phyloP scores from a whole-genome alignment of 2,797 vertebrate species.

The Podarcis siculus region DNA sequence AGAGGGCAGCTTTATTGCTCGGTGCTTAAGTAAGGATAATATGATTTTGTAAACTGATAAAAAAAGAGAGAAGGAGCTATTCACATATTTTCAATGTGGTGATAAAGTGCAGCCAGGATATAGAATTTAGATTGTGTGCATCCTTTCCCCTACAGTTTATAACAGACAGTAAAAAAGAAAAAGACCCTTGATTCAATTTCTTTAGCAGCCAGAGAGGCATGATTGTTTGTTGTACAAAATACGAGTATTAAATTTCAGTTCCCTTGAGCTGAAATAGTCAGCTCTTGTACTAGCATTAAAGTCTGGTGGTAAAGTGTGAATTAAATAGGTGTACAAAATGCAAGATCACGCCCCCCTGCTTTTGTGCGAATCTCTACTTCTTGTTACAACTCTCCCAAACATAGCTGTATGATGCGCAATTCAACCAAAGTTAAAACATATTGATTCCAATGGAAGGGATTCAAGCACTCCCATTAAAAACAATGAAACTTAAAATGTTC shows the following conservation, averaged over 20 bases:
- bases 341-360: background rate
- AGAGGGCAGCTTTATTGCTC: slow-evolving; percentile 49
- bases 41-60: slow-evolving; percentile 60
- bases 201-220: slow-evolving; percentile 35
- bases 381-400: background rate
- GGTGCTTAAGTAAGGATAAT: slow-evolving; percentile 57
- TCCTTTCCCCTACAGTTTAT: slow-evolving; percentile 36
- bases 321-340: background rate
- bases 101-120: slow-evolving; percentile 58
- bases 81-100: slow-evolving; percentile 47
- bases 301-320: background rate
- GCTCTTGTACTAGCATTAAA: background rate
- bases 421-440: background rate
- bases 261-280: background rate
- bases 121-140: slow-evolving; percentile 40
- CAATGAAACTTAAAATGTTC: background rate
- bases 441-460: background rate
- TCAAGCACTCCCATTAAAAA: background rate
- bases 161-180: slow-evolving; percentile 27
- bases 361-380: background rate
- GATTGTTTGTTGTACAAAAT: background rate
- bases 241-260: background rate
- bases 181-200: slow-evolving; percentile 30
- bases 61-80: slow-evolving; percentile 36
- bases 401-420: background rate